Conservation (phyloP, 2,888 invertebrate species). For the Atrina japonica region DNA sequence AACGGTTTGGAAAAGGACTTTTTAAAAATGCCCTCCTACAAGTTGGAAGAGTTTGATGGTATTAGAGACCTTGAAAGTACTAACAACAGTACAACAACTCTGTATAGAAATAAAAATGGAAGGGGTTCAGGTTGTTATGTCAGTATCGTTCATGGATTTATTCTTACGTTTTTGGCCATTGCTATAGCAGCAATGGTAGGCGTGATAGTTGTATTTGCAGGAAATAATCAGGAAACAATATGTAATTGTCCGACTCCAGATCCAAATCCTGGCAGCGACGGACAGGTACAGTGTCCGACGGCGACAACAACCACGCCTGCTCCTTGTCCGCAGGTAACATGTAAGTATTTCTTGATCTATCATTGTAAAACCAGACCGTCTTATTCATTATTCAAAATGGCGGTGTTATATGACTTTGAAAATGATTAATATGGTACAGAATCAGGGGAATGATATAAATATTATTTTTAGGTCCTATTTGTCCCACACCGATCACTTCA, state of each 20-base stretch:
- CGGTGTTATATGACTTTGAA: no score
- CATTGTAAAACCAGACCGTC: no score
- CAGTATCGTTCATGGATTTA: conserved; percentile 53
- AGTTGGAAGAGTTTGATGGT: conserved; percentile 3
- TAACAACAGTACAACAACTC: not conserved
- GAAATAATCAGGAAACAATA: no score
- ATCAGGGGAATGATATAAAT: no score
- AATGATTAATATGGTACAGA: no score
- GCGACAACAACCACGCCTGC: no score
- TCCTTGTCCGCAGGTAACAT: no score
- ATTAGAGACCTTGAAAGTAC: not conserved
- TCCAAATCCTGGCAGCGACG: not conserved
- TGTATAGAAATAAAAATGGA: not conserved
- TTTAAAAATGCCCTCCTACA: conserved; percentile 8
- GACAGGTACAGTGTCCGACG: conserved; percentile 3
- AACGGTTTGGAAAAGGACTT: no score
- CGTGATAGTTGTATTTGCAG: conserved; percentile 62
- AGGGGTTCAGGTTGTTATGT: conserved; percentile 35
- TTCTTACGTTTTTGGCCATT: conserved; percentile 53
- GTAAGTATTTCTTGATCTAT: no score
- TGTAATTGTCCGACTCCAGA: not conserved
- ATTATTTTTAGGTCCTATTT: no score
- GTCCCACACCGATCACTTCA: conserved; percentile 1
- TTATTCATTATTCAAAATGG: no score
- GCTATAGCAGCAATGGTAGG: conserved; percentile 56